Evolutionary conservation across 2,888 invertebrate genomes (phyloP), one percentile per base, ranked within the genome.

Genomic region (Andrena flavipes): DNA sequence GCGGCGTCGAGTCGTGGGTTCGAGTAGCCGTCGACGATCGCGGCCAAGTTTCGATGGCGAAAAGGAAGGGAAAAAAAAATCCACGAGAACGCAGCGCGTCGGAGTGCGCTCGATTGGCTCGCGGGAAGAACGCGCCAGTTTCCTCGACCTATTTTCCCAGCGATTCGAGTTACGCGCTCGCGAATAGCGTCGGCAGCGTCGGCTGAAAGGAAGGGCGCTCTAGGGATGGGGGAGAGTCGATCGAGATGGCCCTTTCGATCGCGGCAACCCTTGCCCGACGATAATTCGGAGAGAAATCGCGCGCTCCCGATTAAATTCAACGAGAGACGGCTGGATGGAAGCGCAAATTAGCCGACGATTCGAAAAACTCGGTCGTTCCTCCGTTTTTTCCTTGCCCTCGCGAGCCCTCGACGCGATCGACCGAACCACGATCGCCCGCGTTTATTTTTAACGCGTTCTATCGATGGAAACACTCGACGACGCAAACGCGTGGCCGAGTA

Each of bases 311-410:
- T 59, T 60, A 33, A 35, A 23, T 33, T 16, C 42, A 16, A 29
- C 49, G 64, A 20, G 70, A 29, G n/a, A n/a, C 42, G 23, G 51
- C 62, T 13, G 1, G 56, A 59, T 20, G 65, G 63, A 54, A 71
- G 68, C 67, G 68, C n/a, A 35, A 65, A 65, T 64, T 56, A 42
- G 16, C 42, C 56, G 56, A 65, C 29, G 51, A 60, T 30, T 65
- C 78, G 71, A 72, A 76, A 80, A 68, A 77, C 79, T 76, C 82
- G 82, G 69, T 72, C 80, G 80, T 80, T 83, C 80, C 80, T 71
- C 76, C 85, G 16, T 62, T 76, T 60, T 62, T 76, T 69, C 49
- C 33, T 67, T 33, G 5, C 63, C 56, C 69, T 62, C 75, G 48
- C 65, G 33, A 26, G 33, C 63, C 72, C 56, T 73, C 64, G 80